Evolutionary conservation across 2,888 invertebrate species (phyloP).

Genomic region (Portevinia maculata): DNA sequence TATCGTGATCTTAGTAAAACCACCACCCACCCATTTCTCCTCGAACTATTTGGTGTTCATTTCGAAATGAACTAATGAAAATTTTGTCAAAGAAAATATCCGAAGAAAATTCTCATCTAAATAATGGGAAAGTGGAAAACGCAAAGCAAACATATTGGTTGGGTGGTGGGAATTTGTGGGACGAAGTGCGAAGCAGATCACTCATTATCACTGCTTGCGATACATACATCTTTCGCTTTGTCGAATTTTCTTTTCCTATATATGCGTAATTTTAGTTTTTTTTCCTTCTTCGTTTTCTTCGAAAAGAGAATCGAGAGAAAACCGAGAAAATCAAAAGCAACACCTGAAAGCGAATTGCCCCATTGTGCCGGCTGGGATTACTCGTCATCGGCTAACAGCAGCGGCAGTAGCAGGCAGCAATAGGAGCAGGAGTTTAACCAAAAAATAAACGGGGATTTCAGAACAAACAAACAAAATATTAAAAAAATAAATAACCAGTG

Average conservation of each 20-base stretch:
- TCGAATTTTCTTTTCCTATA: not conserved
- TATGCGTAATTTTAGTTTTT: slow-evolving; percentile 32
- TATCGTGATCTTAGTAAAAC: slow-evolving; percentile 23
- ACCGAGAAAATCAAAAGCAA: slow-evolving; percentile 35
- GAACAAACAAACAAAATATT: slow-evolving; percentile 16
- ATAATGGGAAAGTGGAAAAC: not conserved
- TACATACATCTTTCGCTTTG: slow-evolving; percentile 22
- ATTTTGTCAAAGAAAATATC: slow-evolving; percentile 6
- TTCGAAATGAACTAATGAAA: slow-evolving; percentile 33
- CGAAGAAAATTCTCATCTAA: slow-evolving; percentile 3
- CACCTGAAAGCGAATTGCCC: slow-evolving; percentile 68
- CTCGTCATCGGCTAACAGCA: slow-evolving; percentile 68
- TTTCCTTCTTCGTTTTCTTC: slow-evolving; percentile 16
- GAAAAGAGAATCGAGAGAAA: slow-evolving; percentile 48
- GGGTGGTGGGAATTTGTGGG: slow-evolving; percentile 15
- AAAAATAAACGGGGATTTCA: not conserved
- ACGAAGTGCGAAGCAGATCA: slow-evolving; percentile 42
- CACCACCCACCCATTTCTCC: slow-evolving; percentile 2
- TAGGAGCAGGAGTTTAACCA: slow-evolving; percentile 59
- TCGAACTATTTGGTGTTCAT: not conserved
- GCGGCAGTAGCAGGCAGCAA: slow-evolving; percentile 58
- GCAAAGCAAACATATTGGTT: slow-evolving; percentile 22
- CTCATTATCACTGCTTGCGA: slow-evolving; percentile 28
- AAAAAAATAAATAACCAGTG: not conserved
- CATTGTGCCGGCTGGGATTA: slow-evolving; percentile 70